Evolutionary conservation across 2,797 vertebrate genomes (phyloP).

Genomic region (Chloroceryle inda): DNA sequence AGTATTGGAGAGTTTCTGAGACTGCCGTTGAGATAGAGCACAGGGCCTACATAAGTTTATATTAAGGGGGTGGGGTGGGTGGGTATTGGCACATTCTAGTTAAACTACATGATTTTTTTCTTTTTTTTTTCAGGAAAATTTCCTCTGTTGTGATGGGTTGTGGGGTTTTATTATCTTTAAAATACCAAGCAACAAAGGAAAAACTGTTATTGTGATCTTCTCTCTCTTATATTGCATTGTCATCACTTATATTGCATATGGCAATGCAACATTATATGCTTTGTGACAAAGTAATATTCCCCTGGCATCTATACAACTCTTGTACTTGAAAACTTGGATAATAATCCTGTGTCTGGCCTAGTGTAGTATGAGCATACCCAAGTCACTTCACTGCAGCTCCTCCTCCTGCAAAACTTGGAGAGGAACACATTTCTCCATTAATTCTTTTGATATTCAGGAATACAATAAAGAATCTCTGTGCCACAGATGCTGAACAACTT

Average conservation of each 20-base stretch:
- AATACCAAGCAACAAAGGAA: background rate
- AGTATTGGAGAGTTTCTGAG: background rate
- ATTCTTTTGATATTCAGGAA: background rate
- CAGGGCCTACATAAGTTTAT: background rate
- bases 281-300: background rate
- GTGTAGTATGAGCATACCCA: background rate
- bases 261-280: background rate
- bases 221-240: too few relatives aligned
- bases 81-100: background rate
- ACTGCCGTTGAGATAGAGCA: background rate
- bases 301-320: background rate
- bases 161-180: background rate
- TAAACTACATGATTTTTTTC: background rate
- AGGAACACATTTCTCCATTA: background rate
- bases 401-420: background rate
- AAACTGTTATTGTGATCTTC: background rate
- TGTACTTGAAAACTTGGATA: background rate
- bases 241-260: too few relatives aligned
- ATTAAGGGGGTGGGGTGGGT: background rate
- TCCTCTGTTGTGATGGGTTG: background rate
- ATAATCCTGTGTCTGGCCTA: background rate
- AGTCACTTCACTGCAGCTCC: background rate
- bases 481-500: background rate
- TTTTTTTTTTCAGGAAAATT: background rate
- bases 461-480: background rate